Evolutionary conservation across 2,888 invertebrate genomes (phyloP).

Genomic region (Acleris laterana): DNA sequence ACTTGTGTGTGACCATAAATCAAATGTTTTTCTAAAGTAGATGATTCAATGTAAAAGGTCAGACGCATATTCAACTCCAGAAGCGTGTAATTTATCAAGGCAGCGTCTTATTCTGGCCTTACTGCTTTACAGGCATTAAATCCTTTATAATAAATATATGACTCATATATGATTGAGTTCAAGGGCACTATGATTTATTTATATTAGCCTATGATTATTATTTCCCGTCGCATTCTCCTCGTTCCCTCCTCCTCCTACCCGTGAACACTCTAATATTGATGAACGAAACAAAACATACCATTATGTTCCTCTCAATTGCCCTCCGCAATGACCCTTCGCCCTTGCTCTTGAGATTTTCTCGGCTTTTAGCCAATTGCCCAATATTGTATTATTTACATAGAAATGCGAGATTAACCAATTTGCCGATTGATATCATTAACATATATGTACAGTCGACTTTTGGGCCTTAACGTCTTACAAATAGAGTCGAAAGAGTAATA

Average conservation of each 20-base stretch:
- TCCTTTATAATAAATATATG: constrained; percentile 5
- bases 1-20: too few relatives aligned
- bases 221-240: constrained; percentile 26
- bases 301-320: constrained; percentile 16
- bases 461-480: too few relatives aligned
- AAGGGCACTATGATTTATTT: constrained; percentile 26
- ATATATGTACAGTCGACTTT: not conserved
- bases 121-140: not conserved
- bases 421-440: constrained; percentile 6
- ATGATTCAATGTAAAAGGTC: too few relatives aligned
- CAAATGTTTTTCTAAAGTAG: too few relatives aligned
- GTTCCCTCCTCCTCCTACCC: constrained; percentile 10
- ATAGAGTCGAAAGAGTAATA: too few relatives aligned
- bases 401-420: constrained; percentile 22
- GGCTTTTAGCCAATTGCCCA: constrained; percentile 35
- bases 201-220: constrained; percentile 26
- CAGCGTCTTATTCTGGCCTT: too few relatives aligned
- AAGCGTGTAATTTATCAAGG: too few relatives aligned
- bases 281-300: constrained; percentile 18
- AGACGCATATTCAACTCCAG: too few relatives aligned
- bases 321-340: constrained; percentile 33
- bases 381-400: constrained; percentile 34
- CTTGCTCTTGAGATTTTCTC: constrained; percentile 36
- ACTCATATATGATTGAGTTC: constrained; percentile 27
- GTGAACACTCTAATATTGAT: not conserved